Conservation (phyloP, 2,113 vertebrate species). For the Neotragus moschatus region DNA sequence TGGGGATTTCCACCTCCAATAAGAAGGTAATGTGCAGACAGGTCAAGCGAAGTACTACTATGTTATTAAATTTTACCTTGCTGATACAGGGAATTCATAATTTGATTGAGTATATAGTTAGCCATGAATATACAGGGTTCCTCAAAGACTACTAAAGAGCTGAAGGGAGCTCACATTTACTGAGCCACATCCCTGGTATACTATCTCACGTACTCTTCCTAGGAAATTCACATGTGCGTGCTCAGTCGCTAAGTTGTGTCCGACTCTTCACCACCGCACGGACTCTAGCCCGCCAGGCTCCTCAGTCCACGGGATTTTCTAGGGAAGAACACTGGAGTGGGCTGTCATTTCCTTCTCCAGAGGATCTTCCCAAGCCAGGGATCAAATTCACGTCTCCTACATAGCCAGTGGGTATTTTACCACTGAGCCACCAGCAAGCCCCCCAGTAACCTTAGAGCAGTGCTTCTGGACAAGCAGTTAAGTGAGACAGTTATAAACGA, state of each 20-base stretch:
- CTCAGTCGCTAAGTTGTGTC: neutral
- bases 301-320: neutral
- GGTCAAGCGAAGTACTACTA: neutral
- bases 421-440: neutral
- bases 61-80: neutral
- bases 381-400: neutral
- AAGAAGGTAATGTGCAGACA: neutral
- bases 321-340: neutral
- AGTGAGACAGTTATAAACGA: neutral
- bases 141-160: neutral
- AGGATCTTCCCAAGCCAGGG: neutral
- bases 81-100: neutral
- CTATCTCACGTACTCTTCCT: neutral
- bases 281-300: neutral
- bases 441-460: neutral
- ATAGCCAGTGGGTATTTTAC: neutral
- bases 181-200: neutral
- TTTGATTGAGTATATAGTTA: neutral
- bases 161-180: neutral
- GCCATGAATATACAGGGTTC: neutral
- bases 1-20: neutral
- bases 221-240: neutral
- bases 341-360: neutral
- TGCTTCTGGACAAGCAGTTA: neutral
- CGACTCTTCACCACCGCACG: neutral